Conservation (phyloP, 2,113 vertebrate species). For the Dascyllus trimaculatus region DNA sequence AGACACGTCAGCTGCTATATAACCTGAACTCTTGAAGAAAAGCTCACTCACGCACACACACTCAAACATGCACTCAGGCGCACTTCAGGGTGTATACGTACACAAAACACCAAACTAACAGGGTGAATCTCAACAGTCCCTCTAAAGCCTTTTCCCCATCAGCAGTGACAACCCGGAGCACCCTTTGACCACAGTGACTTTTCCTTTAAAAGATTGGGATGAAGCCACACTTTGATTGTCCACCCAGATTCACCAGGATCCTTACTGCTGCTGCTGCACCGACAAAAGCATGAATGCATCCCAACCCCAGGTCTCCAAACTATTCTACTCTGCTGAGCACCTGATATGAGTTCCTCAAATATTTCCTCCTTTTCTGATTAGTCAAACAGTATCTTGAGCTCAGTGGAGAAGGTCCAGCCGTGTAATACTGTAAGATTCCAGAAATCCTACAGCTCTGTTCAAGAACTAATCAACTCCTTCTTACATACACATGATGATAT, state of each 20-base stretch:
- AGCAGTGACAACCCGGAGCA: slow-evolving; percentile 27
- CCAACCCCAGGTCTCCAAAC: slow-evolving; percentile 30
- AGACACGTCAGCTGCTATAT: slow-evolving; percentile 72
- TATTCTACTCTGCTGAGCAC: slow-evolving; percentile 36
- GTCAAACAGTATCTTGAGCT: slow-evolving; percentile 51
- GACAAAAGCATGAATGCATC: slow-evolving; percentile 80
- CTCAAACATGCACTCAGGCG: slow-evolving; percentile 49
- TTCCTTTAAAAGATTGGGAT: slow-evolving; percentile 20
- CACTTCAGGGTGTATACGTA: slow-evolving; percentile 52
- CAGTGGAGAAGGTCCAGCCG: neutral
- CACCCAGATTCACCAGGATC: slow-evolving; percentile 51
- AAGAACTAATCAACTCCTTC: slow-evolving; percentile 42
- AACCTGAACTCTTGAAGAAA: slow-evolving; percentile 70
- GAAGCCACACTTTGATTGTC: slow-evolving; percentile 54
- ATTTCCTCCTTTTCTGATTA: slow-evolving; percentile 27
- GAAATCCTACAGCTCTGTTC: slow-evolving; percentile 35
- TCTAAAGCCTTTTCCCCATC: slow-evolving; percentile 54
- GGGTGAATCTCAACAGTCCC: slow-evolving; percentile 50
- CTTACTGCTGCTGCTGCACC: slow-evolving; percentile 75
- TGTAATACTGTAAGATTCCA: slow-evolving; percentile 14
- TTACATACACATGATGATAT: slow-evolving; percentile 15
- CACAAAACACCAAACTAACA: slow-evolving; percentile 47
- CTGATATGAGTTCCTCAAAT: slow-evolving; percentile 42
- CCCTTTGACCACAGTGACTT: slow-evolving; percentile 36
- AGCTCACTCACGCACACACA: slow-evolving; percentile 36